Conservation (phyloP, 2,797 vertebrate genomes). For the Glyptemys insculpta region DNA sequence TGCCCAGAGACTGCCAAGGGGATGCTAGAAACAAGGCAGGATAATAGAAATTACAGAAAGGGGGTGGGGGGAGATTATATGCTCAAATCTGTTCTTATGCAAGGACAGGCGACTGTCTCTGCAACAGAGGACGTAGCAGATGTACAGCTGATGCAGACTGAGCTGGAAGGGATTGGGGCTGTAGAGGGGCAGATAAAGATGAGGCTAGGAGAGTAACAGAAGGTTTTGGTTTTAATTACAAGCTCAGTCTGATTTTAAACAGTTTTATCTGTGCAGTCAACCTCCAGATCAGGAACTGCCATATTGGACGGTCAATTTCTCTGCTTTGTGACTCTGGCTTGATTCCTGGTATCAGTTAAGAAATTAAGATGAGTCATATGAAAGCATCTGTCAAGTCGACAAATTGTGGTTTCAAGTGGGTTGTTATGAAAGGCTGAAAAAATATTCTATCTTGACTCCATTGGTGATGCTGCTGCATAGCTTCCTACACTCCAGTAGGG, state of each 20-base stretch:
- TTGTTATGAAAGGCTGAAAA: constrained; percentile 57
- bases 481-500: constrained; percentile 50
- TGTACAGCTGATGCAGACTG: not conserved
- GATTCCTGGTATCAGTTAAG: constrained; percentile 30
- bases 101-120: not conserved
- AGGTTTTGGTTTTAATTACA: not conserved
- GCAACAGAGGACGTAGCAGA: not conserved
- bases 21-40: not conserved
- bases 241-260: not conserved
- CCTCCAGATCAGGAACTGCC: not conserved
- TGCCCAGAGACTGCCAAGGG: not conserved
- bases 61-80: not conserved
- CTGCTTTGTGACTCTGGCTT: not conserved
- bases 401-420: constrained; percentile 56
- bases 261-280: not conserved
- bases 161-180: not conserved
- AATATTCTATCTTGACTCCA: constrained; percentile 44
- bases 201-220: not conserved
- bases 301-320: not conserved
- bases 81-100: not conserved
- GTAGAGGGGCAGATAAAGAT: not conserved
- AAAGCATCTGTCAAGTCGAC: constrained; percentile 58
- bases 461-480: constrained; percentile 38
- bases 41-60: not conserved
- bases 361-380: constrained; percentile 57